Evolutionary conservation across 1,140 invertebrate species (phyloP).

Genomic region (Zaprionus taronus): DNA sequence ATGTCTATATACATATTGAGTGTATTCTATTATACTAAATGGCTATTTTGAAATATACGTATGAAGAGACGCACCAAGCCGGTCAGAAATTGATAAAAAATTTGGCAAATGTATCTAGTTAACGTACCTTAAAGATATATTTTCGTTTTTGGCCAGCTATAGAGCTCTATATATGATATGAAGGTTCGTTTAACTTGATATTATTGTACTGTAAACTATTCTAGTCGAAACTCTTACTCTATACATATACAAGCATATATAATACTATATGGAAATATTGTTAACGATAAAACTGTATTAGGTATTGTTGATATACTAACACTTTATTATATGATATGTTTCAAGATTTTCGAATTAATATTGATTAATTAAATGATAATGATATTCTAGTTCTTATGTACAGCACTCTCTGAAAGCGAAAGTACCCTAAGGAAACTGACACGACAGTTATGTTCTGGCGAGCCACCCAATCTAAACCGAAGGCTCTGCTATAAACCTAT

Average conservation of each 20-base stretch:
- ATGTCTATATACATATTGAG: constrained; percentile 5
- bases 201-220: constrained; percentile 43
- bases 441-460: constrained; percentile 62
- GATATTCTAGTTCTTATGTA: constrained; percentile 68
- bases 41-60: constrained; percentile 44
- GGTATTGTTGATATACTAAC: constrained; percentile 52
- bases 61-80: constrained; percentile 53
- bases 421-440: constrained; percentile 36
- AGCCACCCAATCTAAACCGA: constrained; percentile 52
- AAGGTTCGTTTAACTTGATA: constrained; percentile 44
- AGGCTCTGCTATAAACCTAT: constrained; percentile 53
- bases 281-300: constrained; percentile 43
- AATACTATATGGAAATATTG: constrained; percentile 26
- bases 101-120: constrained; percentile 40
- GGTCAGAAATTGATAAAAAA: constrained; percentile 19
- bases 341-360: constrained; percentile 49
- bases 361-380: constrained; percentile 38
- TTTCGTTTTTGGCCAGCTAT: constrained; percentile 48
- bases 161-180: background rate
- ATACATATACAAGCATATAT: constrained; percentile 47
- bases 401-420: constrained; percentile 61
- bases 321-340: constrained; percentile 33
- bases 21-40: constrained; percentile 31
- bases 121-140: constrained; percentile 65
- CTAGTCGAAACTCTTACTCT: constrained; percentile 47